Evolutionary conservation across 2,797 vertebrate genomes (phyloP), one percentile per base, ranked within the genome.

Genomic region (Eulemur mongoz): DNA sequence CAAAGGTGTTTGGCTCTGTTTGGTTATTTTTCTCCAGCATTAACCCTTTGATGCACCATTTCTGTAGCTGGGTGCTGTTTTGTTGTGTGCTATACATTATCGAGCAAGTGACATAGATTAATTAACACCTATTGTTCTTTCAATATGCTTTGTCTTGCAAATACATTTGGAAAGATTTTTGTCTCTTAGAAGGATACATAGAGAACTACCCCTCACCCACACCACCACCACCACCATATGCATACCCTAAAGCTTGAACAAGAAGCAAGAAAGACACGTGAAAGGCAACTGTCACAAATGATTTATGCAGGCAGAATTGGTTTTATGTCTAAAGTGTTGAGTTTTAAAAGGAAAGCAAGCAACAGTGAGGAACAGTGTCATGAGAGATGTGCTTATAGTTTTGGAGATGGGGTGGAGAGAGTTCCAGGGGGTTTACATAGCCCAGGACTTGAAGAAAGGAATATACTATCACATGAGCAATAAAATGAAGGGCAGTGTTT

Each of bases 131-230:
- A 94, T 91, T 91, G 52, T 89, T 95, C 86, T 97, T 40, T 70
- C 97, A 98, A 98, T 78, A 86, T 94, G 63, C 11, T 97, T 97
- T 97, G 7, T 84, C 70, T 91, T 97, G 30, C 35, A 97, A 61
- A 38, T 94, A 84, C 81, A 96, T 95, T 93, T 95, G 94, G 94
- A 98, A 89, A 89, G 5, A 82, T 95, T 97, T 95, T 89, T 78
- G 75, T 76, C 83, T 95, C 98, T 82, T 96, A 92, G 86, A 88
- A 96, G 50, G 43, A 87, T 95, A 89, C 65, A 87, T 93, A 83
- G 90, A 97, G 91, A 45, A 97, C 52, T 69, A 79, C 73, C 14
- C 18, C 35, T 12, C 48, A 81, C 3, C 6, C 57, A 59, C 25
- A 59, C 25, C 25, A 27, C 57, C 25, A 27, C 25, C 25, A 25